Base-by-base conservation (phyloP, 2,888 invertebrate genomes). In the Kuschelorhynchus macadamiae region DNA sequence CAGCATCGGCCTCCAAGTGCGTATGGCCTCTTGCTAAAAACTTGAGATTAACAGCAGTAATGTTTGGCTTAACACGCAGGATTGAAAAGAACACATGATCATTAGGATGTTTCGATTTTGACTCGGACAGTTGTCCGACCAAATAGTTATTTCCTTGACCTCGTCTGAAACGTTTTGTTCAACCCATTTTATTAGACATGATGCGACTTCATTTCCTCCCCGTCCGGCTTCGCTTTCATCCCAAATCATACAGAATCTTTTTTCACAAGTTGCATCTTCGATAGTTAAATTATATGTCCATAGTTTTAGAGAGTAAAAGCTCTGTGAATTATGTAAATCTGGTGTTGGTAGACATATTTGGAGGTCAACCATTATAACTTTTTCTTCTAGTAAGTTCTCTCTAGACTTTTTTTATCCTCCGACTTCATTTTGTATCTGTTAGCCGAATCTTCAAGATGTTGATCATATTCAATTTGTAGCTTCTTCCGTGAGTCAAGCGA, bases 201-300 rank as follows among this genome's bases (percentile, higher is more conserved):
- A 72, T 4, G 70, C 68, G 47, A 74, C 64, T 70, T 73, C 65
- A 60, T 72, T 72, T 25, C 64, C 67, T 32, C 70, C 74, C 33
- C 71, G 50, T 53, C 64, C 71, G 39, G 66, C 59, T 49, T 70
- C 47, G 52, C 59, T 65, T 55, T 72, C 72, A 42, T 74, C 72
- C 68, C 69, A 71, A 46, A 59, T 67, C 20, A 52, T 52, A 17
- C 72, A 73, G 20, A 11, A 70, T 30, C 46, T 32, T 42, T 68
- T 57, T 69, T 50, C 14, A 61, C 47, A 20, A n/a, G 59, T 46
- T 57, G 46, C 25, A 20, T 60, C 59, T 17, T 44, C 14, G 41
- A 59, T 59, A 17, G 71, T 71, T 42, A 61, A 70, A 55, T 70
- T 71, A 47, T 65, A 71, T n/a, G 70, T 74, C 71, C 72, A 73